Evolutionary conservation across 2,888 invertebrate species (phyloP).

Genomic region (Polietes domitor): DNA sequence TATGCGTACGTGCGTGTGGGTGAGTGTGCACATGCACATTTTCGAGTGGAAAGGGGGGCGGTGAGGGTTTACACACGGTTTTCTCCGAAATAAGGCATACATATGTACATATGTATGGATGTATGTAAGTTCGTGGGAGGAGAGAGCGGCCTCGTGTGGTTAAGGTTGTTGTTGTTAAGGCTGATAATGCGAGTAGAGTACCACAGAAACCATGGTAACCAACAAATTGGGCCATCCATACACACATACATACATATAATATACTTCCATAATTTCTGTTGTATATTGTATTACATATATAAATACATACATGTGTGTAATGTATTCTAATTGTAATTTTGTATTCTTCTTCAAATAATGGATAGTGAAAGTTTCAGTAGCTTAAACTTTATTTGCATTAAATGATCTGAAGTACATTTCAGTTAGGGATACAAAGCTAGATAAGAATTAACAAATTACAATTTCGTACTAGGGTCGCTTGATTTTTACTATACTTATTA

Average conservation of each 20-base stretch:
- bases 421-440: no score
- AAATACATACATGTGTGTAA: no score
- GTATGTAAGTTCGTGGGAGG: not conserved
- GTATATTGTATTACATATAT: no score
- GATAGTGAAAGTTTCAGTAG: no score
- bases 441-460: no score
- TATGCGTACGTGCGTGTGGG: not conserved
- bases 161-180: not conserved
- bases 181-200: not conserved
- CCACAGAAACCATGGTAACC: constrained; percentile 7
- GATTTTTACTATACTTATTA: no score
- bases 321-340: not conserved
- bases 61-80: no score
- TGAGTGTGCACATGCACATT: not conserved
- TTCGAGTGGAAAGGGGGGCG: not conserved
- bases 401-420: no score
- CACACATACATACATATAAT: not conserved
- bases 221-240: not conserved
- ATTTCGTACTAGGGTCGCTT: no score
- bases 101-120: constrained; percentile 1
- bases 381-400: no score
- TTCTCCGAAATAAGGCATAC: not conserved
- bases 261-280: no score
- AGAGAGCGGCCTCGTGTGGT: not conserved
- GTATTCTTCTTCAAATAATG: no score